Conservation (phyloP, 1,140 invertebrate species). For the Rhynchophorus ferrugineus region DNA sequence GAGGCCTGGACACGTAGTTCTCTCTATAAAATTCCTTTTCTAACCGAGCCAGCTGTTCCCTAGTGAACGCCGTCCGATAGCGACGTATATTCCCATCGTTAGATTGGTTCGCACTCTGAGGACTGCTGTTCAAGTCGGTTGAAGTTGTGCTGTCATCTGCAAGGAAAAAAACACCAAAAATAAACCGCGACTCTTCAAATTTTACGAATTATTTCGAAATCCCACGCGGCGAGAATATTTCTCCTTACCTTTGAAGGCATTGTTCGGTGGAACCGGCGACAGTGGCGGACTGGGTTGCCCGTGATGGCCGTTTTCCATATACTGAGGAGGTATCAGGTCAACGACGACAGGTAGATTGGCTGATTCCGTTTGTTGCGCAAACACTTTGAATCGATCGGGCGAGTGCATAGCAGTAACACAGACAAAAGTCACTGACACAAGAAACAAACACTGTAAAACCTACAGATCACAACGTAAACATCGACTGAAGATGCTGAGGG, state of each 20-base stretch:
- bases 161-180: conserved; percentile 15
- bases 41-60: conserved; percentile 87
- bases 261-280: neutral
- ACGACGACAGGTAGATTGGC: neutral
- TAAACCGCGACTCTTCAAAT: neutral
- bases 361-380: neutral
- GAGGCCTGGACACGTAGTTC: conserved; percentile 94
- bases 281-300: neutral
- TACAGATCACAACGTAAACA: neutral
- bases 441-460: neutral
- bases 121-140: conserved; percentile 27
- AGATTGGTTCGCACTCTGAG: conserved; percentile 33
- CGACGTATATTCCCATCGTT: conserved; percentile 68
- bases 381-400: neutral
- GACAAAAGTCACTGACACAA: neutral
- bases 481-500: neutral
- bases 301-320: neutral
- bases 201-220: neutral
- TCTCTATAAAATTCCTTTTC: conserved; percentile 97
- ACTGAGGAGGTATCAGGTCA: neutral
- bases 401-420: neutral
- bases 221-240: neutral
- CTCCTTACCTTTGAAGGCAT: neutral
- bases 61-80: conserved; percentile 95
- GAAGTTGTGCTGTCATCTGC: conserved; percentile 41